Percentiles rank a stretch among this genome's conserved stretches.
Conservation (phyloP, 2,797 vertebrate genomes). For the Epinephelus awoara region DNA sequence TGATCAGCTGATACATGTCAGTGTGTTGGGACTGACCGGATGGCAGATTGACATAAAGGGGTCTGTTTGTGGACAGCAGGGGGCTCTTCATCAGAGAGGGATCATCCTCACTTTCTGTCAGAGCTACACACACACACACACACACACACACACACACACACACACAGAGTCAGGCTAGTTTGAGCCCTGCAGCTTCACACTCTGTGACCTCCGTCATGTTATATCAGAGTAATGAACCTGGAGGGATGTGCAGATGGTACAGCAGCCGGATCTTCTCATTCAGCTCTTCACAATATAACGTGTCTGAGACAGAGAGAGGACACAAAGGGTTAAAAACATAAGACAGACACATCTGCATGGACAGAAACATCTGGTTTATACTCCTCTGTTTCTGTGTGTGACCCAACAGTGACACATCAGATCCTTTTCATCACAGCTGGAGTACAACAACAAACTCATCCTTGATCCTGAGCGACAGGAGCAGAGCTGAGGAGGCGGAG, state of each 20-base stretch:
- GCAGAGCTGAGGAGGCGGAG: no score
- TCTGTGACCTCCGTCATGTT: background rate
- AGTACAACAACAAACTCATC: no score
- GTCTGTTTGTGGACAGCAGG: constrained; percentile 91
- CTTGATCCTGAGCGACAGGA: no score
- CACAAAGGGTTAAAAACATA: background rate
- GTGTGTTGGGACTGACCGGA: constrained; percentile 80
- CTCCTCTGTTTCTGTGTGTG: no score
- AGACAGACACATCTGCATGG: no score
- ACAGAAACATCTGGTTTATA: no score
- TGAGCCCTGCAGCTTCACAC: no score
- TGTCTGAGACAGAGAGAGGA: constrained; percentile 81
- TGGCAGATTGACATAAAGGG: constrained; percentile 88
- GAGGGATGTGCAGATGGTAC: constrained; percentile 94
- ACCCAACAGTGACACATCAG: no score
- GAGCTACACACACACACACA: constrained; percentile 82
- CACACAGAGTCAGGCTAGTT: background rate
- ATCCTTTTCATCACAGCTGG: no score
- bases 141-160: constrained; percentile 27
- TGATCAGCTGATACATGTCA: no score
- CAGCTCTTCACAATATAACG: constrained; percentile 95
- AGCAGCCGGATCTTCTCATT: constrained; percentile 94
- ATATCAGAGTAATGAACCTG: constrained; percentile 83
- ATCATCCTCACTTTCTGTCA: constrained; percentile 92
- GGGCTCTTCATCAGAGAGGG: constrained; percentile 89